Evolutionary conservation across 2,113 vertebrate genomes (phyloP), one percentile per base, ranked within the genome.

Genomic region (Vanacampus margaritifer): DNA sequence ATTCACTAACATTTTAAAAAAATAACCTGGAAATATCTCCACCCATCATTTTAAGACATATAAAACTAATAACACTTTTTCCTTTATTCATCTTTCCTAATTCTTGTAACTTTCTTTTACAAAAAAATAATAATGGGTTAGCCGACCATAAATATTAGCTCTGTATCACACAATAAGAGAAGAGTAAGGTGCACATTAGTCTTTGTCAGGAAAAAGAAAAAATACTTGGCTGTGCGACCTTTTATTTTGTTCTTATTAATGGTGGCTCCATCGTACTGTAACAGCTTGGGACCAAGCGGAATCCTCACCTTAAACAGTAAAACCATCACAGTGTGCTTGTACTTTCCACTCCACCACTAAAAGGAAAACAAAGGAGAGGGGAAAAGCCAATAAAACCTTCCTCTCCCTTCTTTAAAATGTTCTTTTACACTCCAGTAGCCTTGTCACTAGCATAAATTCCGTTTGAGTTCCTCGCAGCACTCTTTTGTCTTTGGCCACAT

Each of bases 171-270:
- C 36, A 61, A 41, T 24, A 41, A 24, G 60, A 62, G 6, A 41
- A 16, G 39, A 43, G 43, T 26, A 26, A 24, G 13, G 60, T 43
- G 16, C 60, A 26, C 60, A 37, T 62, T 24, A 17, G 14, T 62
- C 39, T 43, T 10, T 43, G n/a, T 43, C 21, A 16, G 37, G 37
- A 26, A 41, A 41, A 62, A 43, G n/a, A 62, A 62, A n/a, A 62
- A 62, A 43, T 41, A 14, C n/a, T 41, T 41, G 37, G 59, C 37
- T 23, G 14, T 16, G 12, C 26, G 60, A 62, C 60, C 59, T 62
- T 62, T 62, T 43, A 62, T 41, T 62, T 62, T 43, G 37, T n/a
- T 39, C 37, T 62, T 62, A 62, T 62, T 62, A 41, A 62, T 62
- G 60, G 37, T 2, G 32, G 39, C 26, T 43, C 39, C 39, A 24